Evolutionary conservation across 2,888 invertebrate genomes (phyloP).

Genomic region (Abrostola triplasia): DNA sequence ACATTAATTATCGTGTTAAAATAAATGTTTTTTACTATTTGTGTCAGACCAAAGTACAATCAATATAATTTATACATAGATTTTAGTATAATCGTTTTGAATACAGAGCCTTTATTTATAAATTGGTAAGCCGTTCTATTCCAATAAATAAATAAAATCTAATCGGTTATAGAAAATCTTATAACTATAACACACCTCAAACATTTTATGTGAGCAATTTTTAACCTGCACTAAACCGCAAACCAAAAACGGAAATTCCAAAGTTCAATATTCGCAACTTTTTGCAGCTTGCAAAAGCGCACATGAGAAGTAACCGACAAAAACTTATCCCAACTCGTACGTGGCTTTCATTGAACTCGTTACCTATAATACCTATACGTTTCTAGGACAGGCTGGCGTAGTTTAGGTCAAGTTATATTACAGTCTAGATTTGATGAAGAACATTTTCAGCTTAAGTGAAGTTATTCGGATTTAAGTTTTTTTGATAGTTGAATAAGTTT

Average conservation of each 20-base stretch:
- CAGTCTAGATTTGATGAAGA: slow-evolving; percentile 1
- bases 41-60: too few species aligned
- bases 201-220: slow-evolving; percentile 2
- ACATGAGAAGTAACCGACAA: slow-evolving; percentile 24
- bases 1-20: too few species aligned
- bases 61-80: too few species aligned
- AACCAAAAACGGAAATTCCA: slow-evolving; percentile 4
- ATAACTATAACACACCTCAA: not conserved
- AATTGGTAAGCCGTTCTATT: too few species aligned
- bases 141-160: too few species aligned
- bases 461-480: not conserved
- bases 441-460: slow-evolving; percentile 5
- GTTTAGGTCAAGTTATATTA: slow-evolving; percentile 18
- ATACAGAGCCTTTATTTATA: too few species aligned
- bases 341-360: slow-evolving; percentile 44
- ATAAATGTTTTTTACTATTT: too few species aligned
- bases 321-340: slow-evolving; percentile 41
- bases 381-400: slow-evolving; percentile 17
- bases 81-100: too few species aligned
- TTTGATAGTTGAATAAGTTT: too few species aligned
- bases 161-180: too few species aligned
- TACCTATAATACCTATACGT: slow-evolving; percentile 41
- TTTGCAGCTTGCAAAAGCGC: slow-evolving; percentile 31
- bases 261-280: slow-evolving; percentile 34
- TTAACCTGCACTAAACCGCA: not conserved